Conservation (phyloP, 2,797 vertebrate species). For the Tolypeutes matacus region DNA sequence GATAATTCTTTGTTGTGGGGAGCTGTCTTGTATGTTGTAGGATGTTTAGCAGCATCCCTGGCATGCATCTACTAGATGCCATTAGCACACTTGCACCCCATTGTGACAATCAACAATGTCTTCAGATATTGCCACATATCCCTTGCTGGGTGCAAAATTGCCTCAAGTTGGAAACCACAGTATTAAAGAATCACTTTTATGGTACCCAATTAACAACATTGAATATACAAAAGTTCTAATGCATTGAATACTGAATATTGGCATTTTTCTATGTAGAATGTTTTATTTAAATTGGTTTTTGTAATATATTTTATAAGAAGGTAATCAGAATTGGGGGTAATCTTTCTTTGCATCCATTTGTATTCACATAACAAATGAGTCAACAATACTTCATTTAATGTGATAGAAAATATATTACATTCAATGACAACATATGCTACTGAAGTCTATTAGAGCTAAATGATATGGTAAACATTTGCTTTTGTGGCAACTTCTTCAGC, state of each 20-base stretch:
- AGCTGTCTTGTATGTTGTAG: neutral
- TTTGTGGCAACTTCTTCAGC: neutral
- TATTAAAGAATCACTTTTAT: neutral
- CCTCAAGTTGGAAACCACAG: neutral
- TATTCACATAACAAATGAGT: neutral
- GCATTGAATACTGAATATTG: neutral
- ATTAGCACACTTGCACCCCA: fast-evolving
- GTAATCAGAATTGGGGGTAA: slow-evolving; percentile 13
- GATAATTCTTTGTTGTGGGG: neutral
- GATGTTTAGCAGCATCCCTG: neutral
- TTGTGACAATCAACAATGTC: neutral
- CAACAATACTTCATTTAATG: neutral
- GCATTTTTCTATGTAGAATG: neutral
- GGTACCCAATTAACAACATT: neutral
- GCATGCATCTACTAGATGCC: neutral
- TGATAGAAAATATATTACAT: neutral
- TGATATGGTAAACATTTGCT: neutral
- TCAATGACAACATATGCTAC: neutral
- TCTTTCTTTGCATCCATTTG: neutral
- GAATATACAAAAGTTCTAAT: neutral
- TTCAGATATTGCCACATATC: neutral
- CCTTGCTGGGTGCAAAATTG: neutral
- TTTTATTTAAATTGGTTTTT: neutral
- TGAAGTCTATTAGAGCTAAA: neutral
- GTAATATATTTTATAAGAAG: slow-evolving; percentile 10